Evolutionary conservation across 2,113 vertebrate species (phyloP).

Genomic region (Mormoops blainvillei): DNA sequence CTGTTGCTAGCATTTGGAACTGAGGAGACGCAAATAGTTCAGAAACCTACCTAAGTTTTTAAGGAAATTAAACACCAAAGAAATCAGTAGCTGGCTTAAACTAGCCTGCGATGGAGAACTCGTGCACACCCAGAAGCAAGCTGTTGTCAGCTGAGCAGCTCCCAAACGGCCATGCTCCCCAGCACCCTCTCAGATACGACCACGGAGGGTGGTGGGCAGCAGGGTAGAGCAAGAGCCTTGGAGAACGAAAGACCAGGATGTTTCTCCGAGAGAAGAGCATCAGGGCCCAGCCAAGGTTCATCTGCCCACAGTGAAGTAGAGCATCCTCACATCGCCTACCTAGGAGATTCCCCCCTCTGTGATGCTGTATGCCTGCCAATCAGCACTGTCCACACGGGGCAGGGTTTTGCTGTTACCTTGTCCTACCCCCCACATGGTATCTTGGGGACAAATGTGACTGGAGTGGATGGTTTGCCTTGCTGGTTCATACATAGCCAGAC

Average conservation of each 20-base stretch:
- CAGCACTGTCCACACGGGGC: neutral
- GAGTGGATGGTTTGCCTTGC: neutral
- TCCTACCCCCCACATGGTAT: neutral
- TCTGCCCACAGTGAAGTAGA: fast-evolving
- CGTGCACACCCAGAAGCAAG: no score
- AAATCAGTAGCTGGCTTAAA: neutral
- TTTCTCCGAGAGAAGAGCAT: neutral
- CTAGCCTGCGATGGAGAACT: neutral
- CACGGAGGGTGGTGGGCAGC: neutral
- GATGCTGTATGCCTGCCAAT: fast-evolving
- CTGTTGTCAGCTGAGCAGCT: no score
- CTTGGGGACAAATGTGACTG: no score
- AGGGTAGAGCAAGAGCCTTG: neutral
- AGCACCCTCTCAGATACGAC: fast-evolving
- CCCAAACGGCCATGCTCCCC: neutral
- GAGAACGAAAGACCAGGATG: neutral
- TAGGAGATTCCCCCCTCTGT: fast-evolving
- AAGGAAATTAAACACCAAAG: neutral
- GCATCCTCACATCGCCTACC: fast-evolving
- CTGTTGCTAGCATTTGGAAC: neutral
- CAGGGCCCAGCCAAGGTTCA: neutral
- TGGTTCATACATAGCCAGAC: neutral
- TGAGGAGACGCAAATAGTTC: neutral
- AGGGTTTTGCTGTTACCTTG: neutral
- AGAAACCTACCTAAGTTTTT: neutral